phyloP scores from a whole-genome alignment of 2,113 vertebrate species.

The Meleagris gallopavo region DNA sequence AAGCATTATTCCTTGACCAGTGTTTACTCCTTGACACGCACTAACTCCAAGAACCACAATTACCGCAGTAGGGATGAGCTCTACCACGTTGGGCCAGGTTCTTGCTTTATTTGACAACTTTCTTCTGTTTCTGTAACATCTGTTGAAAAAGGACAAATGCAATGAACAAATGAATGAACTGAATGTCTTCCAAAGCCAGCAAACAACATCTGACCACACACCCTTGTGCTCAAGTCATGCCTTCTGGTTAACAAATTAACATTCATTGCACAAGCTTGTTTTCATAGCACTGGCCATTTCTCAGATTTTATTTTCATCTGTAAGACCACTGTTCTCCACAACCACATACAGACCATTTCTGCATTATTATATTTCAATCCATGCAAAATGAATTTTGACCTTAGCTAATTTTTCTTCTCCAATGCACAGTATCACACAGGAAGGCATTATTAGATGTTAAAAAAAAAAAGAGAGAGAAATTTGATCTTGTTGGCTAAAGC shows the following conservation, averaged over 20 bases:
- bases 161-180: neutral
- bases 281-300: neutral
- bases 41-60: neutral
- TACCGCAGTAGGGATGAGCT: slow-evolving; percentile 59
- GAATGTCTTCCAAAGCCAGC: neutral
- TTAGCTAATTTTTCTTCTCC: neutral
- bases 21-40: neutral
- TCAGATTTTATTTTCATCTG: neutral
- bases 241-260: neutral
- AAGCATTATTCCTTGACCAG: neutral
- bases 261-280: neutral
- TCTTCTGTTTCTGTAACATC: slow-evolving; percentile 68
- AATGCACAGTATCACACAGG: neutral
- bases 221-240: neutral
- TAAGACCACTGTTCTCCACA: neutral
- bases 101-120: slow-evolving; percentile 75
- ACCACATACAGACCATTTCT: neutral
- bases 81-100: slow-evolving; percentile 77
- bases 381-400: neutral
- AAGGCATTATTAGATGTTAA: neutral
- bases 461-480: neutral
- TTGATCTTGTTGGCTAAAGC: neutral
- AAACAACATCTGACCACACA: neutral
- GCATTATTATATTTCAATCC: neutral
- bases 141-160: slow-evolving; percentile 42